Base-by-base conservation (phyloP, 64 coral and sea anemone genomes). In the Astreopora myriophthalma region DNA sequence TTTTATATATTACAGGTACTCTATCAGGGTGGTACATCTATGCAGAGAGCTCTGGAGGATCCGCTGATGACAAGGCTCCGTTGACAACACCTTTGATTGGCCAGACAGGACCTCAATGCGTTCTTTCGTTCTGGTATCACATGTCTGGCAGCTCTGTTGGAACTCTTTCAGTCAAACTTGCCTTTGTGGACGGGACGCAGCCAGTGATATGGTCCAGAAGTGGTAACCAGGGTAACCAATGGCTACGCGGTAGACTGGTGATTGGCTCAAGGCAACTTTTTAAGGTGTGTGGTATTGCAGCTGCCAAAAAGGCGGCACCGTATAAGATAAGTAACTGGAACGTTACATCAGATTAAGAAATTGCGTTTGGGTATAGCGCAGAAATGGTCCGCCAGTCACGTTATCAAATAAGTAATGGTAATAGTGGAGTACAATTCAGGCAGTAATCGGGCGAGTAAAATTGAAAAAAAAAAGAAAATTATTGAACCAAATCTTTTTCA, bases 61-160 rank as follows among this genome's bases (percentile, higher is more conserved):
- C 73, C 10, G 8, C 91, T 17, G 91, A 88, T 30, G 86, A 93
- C 46, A 81, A 22, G 23, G 95, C 95, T 39, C 95, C 92, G 28
- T 84, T 97, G 11, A 94, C 79, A 36, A 90, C 95, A 71, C 81
- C 95, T 19, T 73, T 81, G 76, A 97, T 97, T 36, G 95, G 95
- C 5, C 86, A 89, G 46, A 92, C 95, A 58, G 95, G 95, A 13
- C 95, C 95, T 51, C 67, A 97, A n/a, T 97, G 95, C 39, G 63
- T 87, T n/a, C 52, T 97, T 0, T 93, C 87, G 5, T 97, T 97
- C 92, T 97, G 95, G 95, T 97, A 97, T 57, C 95, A 97, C 81
- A 97, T 97, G 95, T 87, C 55, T 38, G 95, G 95, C 2, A 35
- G 13, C 20, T 33, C 35, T 17, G 73, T 97, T 17, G 95, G 95